Evolutionary conservation across 2,113 vertebrate species (phyloP), one percentile per base, ranked within the genome.

Genomic region (Protobothrops mucrosquamatus): DNA sequence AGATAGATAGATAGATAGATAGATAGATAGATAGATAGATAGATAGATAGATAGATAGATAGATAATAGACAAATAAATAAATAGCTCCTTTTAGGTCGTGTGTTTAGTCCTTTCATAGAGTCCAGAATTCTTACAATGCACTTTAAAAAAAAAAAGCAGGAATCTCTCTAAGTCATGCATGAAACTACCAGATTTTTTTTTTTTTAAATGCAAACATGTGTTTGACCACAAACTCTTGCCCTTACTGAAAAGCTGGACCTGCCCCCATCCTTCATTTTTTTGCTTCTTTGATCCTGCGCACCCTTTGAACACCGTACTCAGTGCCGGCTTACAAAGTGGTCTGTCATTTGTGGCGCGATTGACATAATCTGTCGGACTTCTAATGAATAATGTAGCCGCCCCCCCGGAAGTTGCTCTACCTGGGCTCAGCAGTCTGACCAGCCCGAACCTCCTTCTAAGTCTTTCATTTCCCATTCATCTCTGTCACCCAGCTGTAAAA

Each of bases 281-380:
- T 74, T n/a, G 14, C n/a, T 74, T 20, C 69, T 74, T 74, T 18
- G 69, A 74, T 74, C 69, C 69, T 34, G n/a, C 29, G 1, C 6
- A 74, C 69, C 69, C n/a, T 69, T n/a, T 69, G 29, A 69, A 29
- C 64, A 69, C 29, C 2, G 5, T 34, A 4, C 12, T 34, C 64
- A 14, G 6, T 18, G 64, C 0, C 1, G 69, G 69, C 69, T 74
- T 7, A 34, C n/a, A 7, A 34, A 34, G 69, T n/a, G 6, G 14
- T 15, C 29, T 69, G 10, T 55, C 52, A 1, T 55, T 29, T 39
- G n/a, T 34, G 8, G 20, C 23, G 26, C 54, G 0, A 23, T 92
- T 95, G 59, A 91, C 20, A 15, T 39, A 89, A 11, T 85, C 15
- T 86, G 59, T 12, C 88, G n/a, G 52, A 9, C 89, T 93, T 87